Base-by-base conservation (phyloP, 2,888 invertebrate species). In the Hirtodrosophila duncani region DNA sequence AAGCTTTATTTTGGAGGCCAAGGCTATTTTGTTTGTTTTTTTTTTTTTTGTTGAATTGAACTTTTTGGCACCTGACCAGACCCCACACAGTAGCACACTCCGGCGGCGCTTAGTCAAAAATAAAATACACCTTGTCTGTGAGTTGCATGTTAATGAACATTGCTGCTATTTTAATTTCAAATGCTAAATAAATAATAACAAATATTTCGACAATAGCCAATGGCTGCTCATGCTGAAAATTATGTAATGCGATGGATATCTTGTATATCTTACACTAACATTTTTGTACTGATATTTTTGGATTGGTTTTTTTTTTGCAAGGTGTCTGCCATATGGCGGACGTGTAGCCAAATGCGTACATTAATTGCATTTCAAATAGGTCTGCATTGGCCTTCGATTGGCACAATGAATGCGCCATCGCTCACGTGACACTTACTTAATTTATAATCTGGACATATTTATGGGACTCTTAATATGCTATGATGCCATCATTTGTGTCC, bases 311-410 rank as follows among this genome's bases (percentile, higher is more conserved):
- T 30, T 55, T 72, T 75, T 79, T 52, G 51, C 65, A 74, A 69
- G 55, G 67, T 69, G 63, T 69, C 59, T 41, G 30, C 10, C 38
- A 34, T 34, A 29, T 45, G 63, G 53, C 80, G 80, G 67, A 75
- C 80, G 51, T 71, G 63, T 24, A 38, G 14, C 16, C 9, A 56
- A 62, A 58, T 58, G 33, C 42, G 68, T 45, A 64, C 65, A 52
- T 42, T 62, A 72, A 78, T 63, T 51, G 81, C 79, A 78, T 69
- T 69, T 78, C 58, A 72, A 72, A 78, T 63, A 81, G 59, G 26
- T 37, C 10, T 37, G 13, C 39, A 18, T 9, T 68, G 67, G 57
- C 72, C 72, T 72, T 72, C 75, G 14, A 13, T 26, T 7, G 16
- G 23, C 34, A 23, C 46, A 30, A 44, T 23, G 31, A 63, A 36